Evolutionary conservation across 2,113 vertebrate species (phyloP).

Genomic region (Spea multiplicata): DNA sequence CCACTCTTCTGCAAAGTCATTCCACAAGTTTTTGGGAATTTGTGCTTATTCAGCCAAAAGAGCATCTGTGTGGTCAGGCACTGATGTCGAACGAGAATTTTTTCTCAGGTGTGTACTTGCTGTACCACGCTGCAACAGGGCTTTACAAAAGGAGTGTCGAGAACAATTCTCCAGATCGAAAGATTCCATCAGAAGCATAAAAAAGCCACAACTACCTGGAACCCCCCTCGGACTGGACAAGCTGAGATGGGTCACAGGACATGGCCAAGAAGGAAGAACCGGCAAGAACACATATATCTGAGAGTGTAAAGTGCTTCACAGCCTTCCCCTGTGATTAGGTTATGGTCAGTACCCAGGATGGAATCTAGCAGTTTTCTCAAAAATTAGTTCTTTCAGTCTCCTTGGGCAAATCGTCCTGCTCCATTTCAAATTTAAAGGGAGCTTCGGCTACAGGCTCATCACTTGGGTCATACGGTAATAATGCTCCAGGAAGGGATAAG

Average conservation of each 20-base stretch:
- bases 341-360: constrained; percentile 89
- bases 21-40: too few relatives aligned
- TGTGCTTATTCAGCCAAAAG: too few relatives aligned
- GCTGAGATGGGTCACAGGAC: constrained; percentile 72
- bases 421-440: constrained; percentile 98
- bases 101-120: constrained; percentile 58
- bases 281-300: constrained; percentile 69
- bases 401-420: constrained; percentile 96
- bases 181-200: constrained; percentile 72
- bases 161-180: constrained; percentile 69
- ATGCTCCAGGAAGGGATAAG: constrained; percentile 96
- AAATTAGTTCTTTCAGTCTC: constrained; percentile 97
- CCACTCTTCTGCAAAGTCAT: too few relatives aligned
- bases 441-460: constrained; percentile 98
- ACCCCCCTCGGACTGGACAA: constrained; percentile 69
- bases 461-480: constrained; percentile 98
- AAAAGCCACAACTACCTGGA: constrained; percentile 76
- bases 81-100: too few relatives aligned
- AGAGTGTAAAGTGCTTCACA: constrained; percentile 71
- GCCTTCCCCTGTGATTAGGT: constrained; percentile 69
- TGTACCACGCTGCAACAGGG: constrained; percentile 63
- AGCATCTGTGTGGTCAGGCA: constrained; percentile 11
- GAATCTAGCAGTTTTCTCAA: constrained; percentile 94
- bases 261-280: constrained; percentile 72
- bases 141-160: constrained; percentile 66